A percentile compares a stretch with the other conserved stretches of the same genome.
Evolutionary conservation across 2,888 invertebrate genomes (phyloP).

Genomic region (Amphipyra berbera): DNA sequence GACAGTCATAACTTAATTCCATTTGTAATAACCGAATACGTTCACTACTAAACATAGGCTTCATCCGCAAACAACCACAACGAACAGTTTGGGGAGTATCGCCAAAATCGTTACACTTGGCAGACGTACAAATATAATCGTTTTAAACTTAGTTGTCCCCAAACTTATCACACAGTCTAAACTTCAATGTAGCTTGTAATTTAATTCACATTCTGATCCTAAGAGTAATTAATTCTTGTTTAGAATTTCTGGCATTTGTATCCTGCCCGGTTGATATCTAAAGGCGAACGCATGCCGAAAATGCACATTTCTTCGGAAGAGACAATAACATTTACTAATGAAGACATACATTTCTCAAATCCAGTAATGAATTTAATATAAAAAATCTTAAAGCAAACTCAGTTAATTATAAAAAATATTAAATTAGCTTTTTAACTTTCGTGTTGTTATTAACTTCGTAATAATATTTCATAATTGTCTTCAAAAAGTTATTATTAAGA

Average conservation of each 20-base stretch:
- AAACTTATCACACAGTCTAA: slow-evolving; percentile 33
- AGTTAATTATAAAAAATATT: no score
- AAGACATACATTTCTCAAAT: neutral
- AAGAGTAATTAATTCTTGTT: slow-evolving; percentile 36
- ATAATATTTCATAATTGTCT: no score
- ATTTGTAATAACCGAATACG: slow-evolving; percentile 17
- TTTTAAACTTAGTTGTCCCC: slow-evolving; percentile 32
- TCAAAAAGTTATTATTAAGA: neutral
- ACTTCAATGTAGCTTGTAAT: slow-evolving; percentile 29
- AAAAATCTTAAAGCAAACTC: no score
- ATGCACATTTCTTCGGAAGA: slow-evolving; percentile 11
- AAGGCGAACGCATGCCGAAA: slow-evolving; percentile 17
- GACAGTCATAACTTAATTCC: slow-evolving; percentile 10
- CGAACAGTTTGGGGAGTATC: slow-evolving; percentile 16
- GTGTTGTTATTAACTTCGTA: no score
- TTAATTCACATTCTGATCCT: slow-evolving; percentile 33
- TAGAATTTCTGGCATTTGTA: slow-evolving; percentile 29
- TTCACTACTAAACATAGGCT: slow-evolving; percentile 16
- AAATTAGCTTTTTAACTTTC: no score
- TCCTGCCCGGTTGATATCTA: slow-evolving; percentile 12
- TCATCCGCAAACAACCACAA: slow-evolving; percentile 13
- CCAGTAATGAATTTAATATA: neutral
- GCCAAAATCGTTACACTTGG: slow-evolving; percentile 36
- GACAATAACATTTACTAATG: slow-evolving; percentile 7
- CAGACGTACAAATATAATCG: slow-evolving; percentile 27